These are phyloP conservation scores for Liodrosophila aerea DNA, from an alignment of 2,888 invertebrate species.

Conservation along the genomic window DNA sequence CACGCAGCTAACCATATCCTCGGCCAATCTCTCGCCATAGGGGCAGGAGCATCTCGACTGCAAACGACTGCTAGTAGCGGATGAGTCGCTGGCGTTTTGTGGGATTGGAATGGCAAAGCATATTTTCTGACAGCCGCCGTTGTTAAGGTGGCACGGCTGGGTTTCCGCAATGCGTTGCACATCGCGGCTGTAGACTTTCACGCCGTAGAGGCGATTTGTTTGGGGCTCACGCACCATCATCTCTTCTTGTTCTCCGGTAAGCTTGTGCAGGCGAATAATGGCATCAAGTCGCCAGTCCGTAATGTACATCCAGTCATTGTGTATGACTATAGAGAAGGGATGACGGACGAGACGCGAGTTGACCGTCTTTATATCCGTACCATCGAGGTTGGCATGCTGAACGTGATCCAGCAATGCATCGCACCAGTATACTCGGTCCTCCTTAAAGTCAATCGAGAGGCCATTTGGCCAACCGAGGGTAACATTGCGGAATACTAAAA, in stretches of 20 bases:
- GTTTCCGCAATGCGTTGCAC: slow-evolving; percentile 88
- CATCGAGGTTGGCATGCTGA: slow-evolving; percentile 95
- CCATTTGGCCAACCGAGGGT: slow-evolving; percentile 99
- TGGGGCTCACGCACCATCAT: slow-evolving; percentile 94
- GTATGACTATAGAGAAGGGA: slow-evolving; percentile 95
- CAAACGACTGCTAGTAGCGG: slow-evolving; percentile 80
- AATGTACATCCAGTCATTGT: slow-evolving; percentile 96
- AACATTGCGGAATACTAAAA: slow-evolving; percentile 93
- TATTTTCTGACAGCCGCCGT: slow-evolving; percentile 96
- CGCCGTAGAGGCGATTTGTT: slow-evolving; percentile 94
- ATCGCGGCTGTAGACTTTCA: slow-evolving; percentile 91
- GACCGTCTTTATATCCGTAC: slow-evolving; percentile 94
- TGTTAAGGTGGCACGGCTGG: slow-evolving; percentile 92
- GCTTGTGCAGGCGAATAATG: slow-evolving; percentile 93
- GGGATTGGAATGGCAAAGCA: slow-evolving; percentile 92
- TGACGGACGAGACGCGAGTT: slow-evolving; percentile 92
- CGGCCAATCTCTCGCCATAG: slow-evolving; percentile 91
- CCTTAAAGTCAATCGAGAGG: slow-evolving; percentile 93
- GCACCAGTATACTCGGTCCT: slow-evolving; percentile 97
- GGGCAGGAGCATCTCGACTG: slow-evolving; percentile 94
- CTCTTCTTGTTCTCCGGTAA: slow-evolving; percentile 93
- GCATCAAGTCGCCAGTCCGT: slow-evolving; percentile 98
- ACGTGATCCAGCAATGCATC: slow-evolving; percentile 98
- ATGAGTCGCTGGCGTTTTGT: slow-evolving; percentile 77
- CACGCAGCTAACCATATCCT: slow-evolving; percentile 88